A percentile compares a stretch with the other conserved stretches of the same genome.
Evolutionary conservation across 1,140 invertebrate species (phyloP).

Genomic region (Drosophila equinoxialis): DNA sequence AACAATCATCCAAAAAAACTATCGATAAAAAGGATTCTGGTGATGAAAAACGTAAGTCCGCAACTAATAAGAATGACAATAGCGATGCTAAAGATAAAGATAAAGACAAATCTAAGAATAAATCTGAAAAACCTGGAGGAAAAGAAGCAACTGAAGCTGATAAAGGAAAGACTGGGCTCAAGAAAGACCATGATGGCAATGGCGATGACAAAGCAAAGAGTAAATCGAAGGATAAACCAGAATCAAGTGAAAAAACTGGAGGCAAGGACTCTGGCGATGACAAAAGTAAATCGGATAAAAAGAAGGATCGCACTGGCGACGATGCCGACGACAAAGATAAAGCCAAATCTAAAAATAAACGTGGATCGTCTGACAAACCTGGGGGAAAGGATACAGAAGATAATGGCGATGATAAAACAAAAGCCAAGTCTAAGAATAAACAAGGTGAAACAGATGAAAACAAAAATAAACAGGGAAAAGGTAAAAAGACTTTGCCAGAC

Average conservation of each 20-base stretch:
- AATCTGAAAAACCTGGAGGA: background rate
- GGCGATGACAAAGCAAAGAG: background rate
- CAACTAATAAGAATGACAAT: background rate
- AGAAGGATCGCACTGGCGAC: background rate
- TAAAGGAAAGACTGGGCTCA: background rate
- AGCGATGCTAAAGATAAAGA: background rate
- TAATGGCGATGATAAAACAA: background rate
- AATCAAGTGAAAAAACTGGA: background rate
- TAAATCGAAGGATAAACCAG: background rate
- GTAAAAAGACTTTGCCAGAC: background rate
- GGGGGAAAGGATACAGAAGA: background rate
- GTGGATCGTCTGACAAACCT: background rate
- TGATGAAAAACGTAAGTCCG: background rate
- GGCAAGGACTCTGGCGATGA: background rate
- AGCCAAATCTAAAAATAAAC: background rate
- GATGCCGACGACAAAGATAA: background rate
- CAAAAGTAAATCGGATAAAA: background rate
- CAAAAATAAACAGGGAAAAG: conserved; percentile 7
- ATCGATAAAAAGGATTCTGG: background rate
- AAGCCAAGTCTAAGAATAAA: background rate
- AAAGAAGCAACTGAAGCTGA: background rate
- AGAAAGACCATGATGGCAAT: background rate
- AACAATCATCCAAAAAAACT: background rate
- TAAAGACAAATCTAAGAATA: background rate
- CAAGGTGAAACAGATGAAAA: background rate